Conservation (phyloP, 1,140 invertebrate genomes). For the Chionoecetes opilio region DNA sequence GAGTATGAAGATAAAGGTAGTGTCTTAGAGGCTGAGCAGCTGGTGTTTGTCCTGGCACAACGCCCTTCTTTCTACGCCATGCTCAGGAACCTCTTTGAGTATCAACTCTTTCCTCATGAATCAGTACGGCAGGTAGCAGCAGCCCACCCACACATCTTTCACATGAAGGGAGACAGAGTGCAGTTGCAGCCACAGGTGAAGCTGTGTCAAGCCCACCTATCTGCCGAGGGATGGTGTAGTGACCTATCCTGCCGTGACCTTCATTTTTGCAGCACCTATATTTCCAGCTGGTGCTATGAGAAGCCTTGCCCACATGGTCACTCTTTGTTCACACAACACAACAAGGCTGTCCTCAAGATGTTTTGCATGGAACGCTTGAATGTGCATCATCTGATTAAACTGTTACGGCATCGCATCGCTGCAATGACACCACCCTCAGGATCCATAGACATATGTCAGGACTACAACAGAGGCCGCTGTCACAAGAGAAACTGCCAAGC, state of each 20-base stretch:
- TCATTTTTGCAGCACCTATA: slow-evolving; percentile 47
- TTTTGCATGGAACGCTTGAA: slow-evolving; percentile 37
- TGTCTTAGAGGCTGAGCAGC: background rate
- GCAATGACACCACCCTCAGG: background rate
- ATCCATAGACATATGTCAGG: slow-evolving; percentile 38
- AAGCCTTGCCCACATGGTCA: slow-evolving; percentile 35
- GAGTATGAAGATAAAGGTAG: background rate
- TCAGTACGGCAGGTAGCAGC: slow-evolving; percentile 23
- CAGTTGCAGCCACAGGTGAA: slow-evolving; percentile 34
- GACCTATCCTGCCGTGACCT: background rate
- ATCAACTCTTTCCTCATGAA: background rate
- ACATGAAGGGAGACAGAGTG: background rate
- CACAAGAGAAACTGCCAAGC: background rate
- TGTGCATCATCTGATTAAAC: background rate
- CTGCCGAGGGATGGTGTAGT: background rate
- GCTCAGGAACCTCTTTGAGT: background rate
- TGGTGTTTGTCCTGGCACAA: background rate
- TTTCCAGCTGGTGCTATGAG: background rate
- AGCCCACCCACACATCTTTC: background rate
- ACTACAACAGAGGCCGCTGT: slow-evolving; percentile 48
- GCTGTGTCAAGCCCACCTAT: slow-evolving; percentile 24
- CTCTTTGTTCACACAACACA: slow-evolving; percentile 41
- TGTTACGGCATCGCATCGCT: background rate
- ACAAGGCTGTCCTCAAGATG: slow-evolving; percentile 5
- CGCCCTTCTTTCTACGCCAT: background rate